These are phyloP conservation scores for Ardeotis arabs DNA, from an alignment of 2,113 vertebrate genomes.

Conservation along the genomic window DNA sequence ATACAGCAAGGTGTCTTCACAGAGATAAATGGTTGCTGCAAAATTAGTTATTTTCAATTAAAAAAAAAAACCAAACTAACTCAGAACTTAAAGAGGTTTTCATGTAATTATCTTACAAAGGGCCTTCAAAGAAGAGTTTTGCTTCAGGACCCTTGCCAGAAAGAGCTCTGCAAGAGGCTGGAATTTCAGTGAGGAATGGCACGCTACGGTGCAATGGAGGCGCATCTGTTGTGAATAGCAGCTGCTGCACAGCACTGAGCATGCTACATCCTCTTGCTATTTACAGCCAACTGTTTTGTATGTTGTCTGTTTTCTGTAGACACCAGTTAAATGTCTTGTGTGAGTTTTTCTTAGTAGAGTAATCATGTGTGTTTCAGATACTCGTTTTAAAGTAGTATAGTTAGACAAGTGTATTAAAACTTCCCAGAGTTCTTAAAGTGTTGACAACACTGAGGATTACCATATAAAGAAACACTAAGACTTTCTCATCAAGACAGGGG, in stretches of 20 bases:
- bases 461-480: background rate
- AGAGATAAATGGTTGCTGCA: background rate
- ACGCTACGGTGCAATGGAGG: accelerated
- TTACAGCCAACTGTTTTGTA: background rate
- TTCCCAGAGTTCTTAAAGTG: background rate
- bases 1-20: background rate
- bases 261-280: background rate
- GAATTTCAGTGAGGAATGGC: conserved; percentile 58
- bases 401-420: background rate
- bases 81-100: background rate
- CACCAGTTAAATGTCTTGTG: background rate
- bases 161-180: conserved; percentile 30
- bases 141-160: conserved; percentile 35
- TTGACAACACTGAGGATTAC: background rate
- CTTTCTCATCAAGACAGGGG: background rate
- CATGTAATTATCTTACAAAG: background rate
- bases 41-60: background rate
- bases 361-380: background rate
- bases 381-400: background rate
- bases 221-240: conserved; percentile 51
- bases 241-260: conserved; percentile 38
- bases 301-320: background rate
- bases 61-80: background rate
- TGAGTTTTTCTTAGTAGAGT: background rate
- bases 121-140: conserved; percentile 16